Percentiles rank a stretch among this genome's conserved stretches.
Conservation (phyloP, 2,797 vertebrate genomes). For the Channallabes apus region DNA sequence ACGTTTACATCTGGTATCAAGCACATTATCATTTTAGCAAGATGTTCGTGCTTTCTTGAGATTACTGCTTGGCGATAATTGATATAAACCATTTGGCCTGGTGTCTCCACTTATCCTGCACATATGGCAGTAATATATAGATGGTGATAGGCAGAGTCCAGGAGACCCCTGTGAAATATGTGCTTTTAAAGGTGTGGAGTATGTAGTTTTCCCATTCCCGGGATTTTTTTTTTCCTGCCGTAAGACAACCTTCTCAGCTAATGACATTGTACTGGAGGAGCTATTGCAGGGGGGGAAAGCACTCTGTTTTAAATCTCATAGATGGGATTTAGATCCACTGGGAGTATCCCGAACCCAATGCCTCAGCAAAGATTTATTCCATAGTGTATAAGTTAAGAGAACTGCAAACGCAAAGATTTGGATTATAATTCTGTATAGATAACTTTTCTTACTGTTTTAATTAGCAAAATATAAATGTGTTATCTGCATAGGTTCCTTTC, state of each 20-base stretch:
- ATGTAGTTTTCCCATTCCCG: constrained; percentile 25
- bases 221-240: neutral
- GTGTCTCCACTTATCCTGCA: constrained; percentile 48
- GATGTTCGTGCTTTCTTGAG: constrained; percentile 58
- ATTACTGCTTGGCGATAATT: constrained; percentile 62
- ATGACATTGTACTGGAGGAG: neutral
- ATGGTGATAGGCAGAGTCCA: constrained; percentile 53
- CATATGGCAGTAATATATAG: constrained; percentile 66
- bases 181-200: constrained; percentile 43
- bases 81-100: constrained; percentile 66
- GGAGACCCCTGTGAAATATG: constrained; percentile 59
- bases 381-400: neutral
- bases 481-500: neutral
- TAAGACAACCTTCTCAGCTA: neutral
- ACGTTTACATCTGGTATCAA: constrained; percentile 54
- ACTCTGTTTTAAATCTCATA: neutral
- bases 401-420: neutral
- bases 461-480: neutral
- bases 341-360: neutral
- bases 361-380: neutral
- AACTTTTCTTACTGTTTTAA: neutral
- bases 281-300: neutral
- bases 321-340: neutral
- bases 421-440: neutral
- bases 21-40: constrained; percentile 60